phyloP scores from a whole-genome alignment of 2,113 vertebrate genomes.

The Podarcis raffonei region DNA sequence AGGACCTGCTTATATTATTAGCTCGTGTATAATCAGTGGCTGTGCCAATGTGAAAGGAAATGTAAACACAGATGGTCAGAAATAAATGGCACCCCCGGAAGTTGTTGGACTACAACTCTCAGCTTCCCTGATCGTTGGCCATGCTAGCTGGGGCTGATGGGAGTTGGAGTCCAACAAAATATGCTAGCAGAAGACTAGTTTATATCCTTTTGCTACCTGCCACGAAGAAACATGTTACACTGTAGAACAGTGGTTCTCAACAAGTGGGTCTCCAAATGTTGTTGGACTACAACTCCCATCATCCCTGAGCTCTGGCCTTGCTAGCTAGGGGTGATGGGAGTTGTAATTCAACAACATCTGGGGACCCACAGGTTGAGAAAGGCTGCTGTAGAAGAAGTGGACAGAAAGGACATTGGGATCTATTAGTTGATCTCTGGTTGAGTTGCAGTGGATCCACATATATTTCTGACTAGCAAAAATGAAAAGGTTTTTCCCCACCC shows the following conservation, averaged over 20 bases:
- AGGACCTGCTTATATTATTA: neutral
- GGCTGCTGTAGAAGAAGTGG: neutral
- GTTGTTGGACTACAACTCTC: neutral
- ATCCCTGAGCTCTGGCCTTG: no score
- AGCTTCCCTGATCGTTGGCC: neutral
- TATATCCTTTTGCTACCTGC: neutral
- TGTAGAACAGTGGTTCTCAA: neutral
- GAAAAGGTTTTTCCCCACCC: neutral
- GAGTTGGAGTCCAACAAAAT: no score
- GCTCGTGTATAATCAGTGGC: neutral
- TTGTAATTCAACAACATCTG: no score
- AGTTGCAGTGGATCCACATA: neutral
- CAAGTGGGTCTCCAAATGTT: no score
- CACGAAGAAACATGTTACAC: neutral
- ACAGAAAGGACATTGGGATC: neutral
- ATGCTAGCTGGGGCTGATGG: neutral
- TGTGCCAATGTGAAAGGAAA: neutral
- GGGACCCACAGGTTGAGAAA: no score
- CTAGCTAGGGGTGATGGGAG: no score
- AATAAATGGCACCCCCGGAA: neutral
- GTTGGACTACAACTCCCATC: no score
- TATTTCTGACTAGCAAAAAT: neutral
- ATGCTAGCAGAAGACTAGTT: no score
- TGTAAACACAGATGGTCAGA: neutral
- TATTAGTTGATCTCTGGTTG: neutral